phyloP scores from a whole-genome alignment of 2,888 invertebrate genomes.

The Venustoraphidia nigricollis region DNA sequence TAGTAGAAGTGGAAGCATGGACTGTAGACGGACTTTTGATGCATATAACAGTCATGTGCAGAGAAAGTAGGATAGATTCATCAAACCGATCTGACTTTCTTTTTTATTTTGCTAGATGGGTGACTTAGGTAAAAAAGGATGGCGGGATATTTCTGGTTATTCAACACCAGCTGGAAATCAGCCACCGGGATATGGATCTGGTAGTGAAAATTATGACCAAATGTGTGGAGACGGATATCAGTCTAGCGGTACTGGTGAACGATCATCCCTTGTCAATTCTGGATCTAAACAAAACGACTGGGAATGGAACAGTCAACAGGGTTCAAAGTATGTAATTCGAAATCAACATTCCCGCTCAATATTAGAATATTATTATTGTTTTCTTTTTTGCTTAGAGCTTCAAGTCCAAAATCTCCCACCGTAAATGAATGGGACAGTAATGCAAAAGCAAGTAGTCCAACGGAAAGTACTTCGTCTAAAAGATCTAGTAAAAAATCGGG shows the following conservation, averaged over 20 bases:
- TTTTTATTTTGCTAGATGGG: conserved; percentile 33
- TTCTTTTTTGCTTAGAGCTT: conserved; percentile 19
- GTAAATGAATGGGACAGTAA: conserved; percentile 20
- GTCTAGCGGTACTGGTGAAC: conserved; percentile 29
- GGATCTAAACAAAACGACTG: conserved; percentile 23
- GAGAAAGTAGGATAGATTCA: not conserved
- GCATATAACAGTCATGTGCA: no score
- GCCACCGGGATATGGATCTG: conserved; percentile 6
- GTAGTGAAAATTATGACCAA: conserved; percentile 17
- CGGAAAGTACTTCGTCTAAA: conserved; percentile 3
- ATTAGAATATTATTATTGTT: not conserved
- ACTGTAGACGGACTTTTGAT: no score
- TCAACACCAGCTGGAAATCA: conserved; percentile 13
- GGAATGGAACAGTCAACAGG: conserved; percentile 27
- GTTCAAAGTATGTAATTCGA: conserved; percentile 22
- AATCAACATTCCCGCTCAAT: not conserved
- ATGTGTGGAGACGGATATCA: conserved; percentile 27
- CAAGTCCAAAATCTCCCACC: conserved; percentile 26
- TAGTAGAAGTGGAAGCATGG: no score
- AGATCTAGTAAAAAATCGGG: conserved; percentile 18
- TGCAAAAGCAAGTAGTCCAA: conserved; percentile 7
- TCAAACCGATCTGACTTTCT: not conserved
- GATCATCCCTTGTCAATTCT: conserved; percentile 28
- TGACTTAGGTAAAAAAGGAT: conserved; percentile 50
- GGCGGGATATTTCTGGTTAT: conserved; percentile 28